Percentiles rank a stretch among this genome's conserved stretches.
phyloP scores from a whole-genome alignment of 1,140 invertebrate species.

The Halesus radiatus region DNA sequence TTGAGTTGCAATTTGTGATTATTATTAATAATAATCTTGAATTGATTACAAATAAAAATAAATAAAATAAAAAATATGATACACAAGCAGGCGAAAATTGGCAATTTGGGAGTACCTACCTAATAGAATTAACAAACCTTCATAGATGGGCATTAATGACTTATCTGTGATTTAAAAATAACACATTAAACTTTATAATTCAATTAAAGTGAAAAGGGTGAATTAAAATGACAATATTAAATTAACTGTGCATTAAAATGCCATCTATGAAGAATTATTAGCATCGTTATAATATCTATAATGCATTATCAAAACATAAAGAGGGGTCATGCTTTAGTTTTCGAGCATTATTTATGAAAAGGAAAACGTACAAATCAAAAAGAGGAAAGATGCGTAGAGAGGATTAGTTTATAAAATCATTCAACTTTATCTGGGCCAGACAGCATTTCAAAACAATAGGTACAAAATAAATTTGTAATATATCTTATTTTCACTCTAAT shows the following conservation, averaged over 20 bases:
- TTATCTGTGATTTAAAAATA: neutral
- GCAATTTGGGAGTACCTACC: neutral
- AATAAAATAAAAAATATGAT: neutral
- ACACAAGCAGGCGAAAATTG: conserved; percentile 19
- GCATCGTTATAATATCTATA: conserved; percentile 10
- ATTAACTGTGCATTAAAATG: neutral
- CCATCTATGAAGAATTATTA: conserved; percentile 15
- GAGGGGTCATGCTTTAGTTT: conserved; percentile 8
- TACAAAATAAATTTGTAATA: too few relatives aligned
- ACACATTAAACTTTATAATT: neutral
- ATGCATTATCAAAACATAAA: conserved; percentile 23
- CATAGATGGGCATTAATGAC: neutral
- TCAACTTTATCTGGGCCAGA: conserved; percentile 1
- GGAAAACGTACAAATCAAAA: conserved; percentile 1
- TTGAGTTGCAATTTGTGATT: neutral
- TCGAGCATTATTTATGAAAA: conserved; percentile 3
- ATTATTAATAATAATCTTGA: neutral
- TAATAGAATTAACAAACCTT: neutral
- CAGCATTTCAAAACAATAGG: neutral
- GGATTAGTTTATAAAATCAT: neutral
- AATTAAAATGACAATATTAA: neutral
- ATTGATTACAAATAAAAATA: neutral
- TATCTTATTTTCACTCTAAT: too few relatives aligned
- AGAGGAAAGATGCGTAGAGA: conserved; percentile 7
- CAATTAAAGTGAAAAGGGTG: neutral